phyloP scores from a whole-genome alignment of 2,888 invertebrate species.

The Epicampocera succincta region DNA sequence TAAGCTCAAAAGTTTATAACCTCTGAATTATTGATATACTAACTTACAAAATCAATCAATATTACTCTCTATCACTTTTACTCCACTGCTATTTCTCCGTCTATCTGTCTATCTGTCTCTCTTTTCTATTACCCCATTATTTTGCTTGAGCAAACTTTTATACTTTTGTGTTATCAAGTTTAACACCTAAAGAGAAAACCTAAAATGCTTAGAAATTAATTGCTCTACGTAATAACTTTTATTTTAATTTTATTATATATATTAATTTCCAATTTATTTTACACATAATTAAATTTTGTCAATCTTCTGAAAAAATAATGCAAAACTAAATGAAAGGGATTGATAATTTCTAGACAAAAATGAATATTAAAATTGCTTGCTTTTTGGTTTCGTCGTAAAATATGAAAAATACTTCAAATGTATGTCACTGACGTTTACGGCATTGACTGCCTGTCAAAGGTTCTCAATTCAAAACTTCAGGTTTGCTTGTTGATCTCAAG shows the following conservation, averaged over 20 bases:
- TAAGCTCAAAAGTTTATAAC: constrained; percentile 35
- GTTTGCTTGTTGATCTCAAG: too few species aligned
- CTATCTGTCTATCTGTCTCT: not conserved
- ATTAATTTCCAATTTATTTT: not conserved
- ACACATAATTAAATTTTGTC: constrained; percentile 6
- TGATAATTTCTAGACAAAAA: constrained; percentile 38
- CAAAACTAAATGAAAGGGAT: not conserved
- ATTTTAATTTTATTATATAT: not conserved
- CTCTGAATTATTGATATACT: constrained; percentile 45
- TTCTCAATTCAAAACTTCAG: too few species aligned
- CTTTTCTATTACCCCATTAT: not conserved
- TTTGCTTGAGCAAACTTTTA: not conserved
- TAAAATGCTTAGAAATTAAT: too few species aligned
- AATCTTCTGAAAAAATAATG: constrained; percentile 1
- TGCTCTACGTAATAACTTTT: too few species aligned
- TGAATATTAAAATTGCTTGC: not conserved
- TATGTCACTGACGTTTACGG: too few species aligned
- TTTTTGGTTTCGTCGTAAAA: too few species aligned
- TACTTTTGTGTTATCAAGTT: too few species aligned
- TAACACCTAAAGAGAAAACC: too few species aligned
- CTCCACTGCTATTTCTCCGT: not conserved
- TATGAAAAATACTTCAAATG: too few species aligned
- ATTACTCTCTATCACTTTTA: not conserved
- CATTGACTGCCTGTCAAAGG: too few species aligned
- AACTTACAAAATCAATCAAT: not conserved